Evolutionary conservation across 2,888 invertebrate species (phyloP), one percentile per base, ranked within the genome.

Genomic region (Lamproptera curius): DNA sequence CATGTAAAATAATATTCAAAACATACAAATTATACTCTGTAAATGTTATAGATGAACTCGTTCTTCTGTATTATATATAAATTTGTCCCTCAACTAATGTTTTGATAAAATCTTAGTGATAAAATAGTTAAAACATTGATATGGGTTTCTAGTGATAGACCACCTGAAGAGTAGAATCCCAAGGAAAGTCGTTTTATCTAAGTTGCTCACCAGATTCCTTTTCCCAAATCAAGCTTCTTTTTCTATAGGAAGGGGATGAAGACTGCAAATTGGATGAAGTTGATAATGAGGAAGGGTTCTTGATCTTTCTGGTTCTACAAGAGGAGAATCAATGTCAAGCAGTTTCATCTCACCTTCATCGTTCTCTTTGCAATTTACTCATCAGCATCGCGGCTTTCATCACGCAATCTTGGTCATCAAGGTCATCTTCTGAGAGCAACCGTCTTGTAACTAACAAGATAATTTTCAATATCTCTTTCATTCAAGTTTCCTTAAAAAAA

Each of bases 131-230:
- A n/a, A n/a, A n/a, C n/a, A n/a, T n/a, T n/a, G n/a, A n/a, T n/a
- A n/a, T 58, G 56, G 34, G 61, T 60, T 57, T 59, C 58, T 37
- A 58, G 56, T 23, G 23, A 23, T 23, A 23, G 23, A 42, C 5
- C 56, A 59, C 20, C 58, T 59, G 59, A 17, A 63, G 60, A 58
- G 56, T 51, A 65, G 54, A 64, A 53, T 63, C 56, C 59, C 61
- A 57, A 62, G 62, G 60, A 62, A 65, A 62, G 60, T 65, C 57
- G 60, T 65, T 56, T 65, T 64, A n/a, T n/a, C n/a, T n/a, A n/a
- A n/a, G 42, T 65, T 61, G 58, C 53, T 62, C 57, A 61, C 59
- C 46, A 67, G 55, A 59, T 59, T 59, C 50, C 61, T 65, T 62
- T 61, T 63, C 65, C 63, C 62, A 63, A 53, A 67, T 65, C 59